Evolutionary conservation across 2,113 vertebrate species (phyloP).

Genomic region (Odocoileus hemionus): DNA sequence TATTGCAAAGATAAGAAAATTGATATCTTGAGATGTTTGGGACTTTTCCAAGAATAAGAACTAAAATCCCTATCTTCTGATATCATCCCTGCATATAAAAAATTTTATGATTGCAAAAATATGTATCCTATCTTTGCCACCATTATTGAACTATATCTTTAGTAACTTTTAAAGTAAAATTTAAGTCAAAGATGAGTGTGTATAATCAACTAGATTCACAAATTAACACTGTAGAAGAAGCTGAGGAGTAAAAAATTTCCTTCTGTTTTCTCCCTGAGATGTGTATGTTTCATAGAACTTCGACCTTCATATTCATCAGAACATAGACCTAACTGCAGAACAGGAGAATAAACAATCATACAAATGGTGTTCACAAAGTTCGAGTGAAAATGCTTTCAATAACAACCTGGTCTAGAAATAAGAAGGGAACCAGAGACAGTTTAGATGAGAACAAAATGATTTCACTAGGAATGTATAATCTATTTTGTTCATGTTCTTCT

Average conservation of each 20-base stretch:
- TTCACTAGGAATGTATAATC: neutral
- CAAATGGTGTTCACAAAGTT: neutral
- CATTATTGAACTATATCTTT: neutral
- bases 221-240: neutral
- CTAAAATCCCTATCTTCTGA: neutral
- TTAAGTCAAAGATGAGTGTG: neutral
- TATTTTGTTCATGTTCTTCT: neutral
- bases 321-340: neutral
- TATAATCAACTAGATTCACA: neutral
- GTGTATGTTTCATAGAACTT: neutral
- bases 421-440: neutral
- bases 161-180: slow-evolving; percentile 14
- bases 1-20: neutral
- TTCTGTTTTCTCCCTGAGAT: neutral
- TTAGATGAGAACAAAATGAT: slow-evolving; percentile 24
- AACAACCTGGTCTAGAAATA: neutral
- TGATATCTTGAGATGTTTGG: neutral
- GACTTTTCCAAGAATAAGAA: neutral
- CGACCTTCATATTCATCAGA: neutral
- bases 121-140: neutral
- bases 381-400: neutral
- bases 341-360: neutral
- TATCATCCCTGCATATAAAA: neutral
- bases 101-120: neutral
- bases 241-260: neutral